Conservation (phyloP, 53 echinoderm and acorn worm species). For the Holothuria scabra region DNA sequence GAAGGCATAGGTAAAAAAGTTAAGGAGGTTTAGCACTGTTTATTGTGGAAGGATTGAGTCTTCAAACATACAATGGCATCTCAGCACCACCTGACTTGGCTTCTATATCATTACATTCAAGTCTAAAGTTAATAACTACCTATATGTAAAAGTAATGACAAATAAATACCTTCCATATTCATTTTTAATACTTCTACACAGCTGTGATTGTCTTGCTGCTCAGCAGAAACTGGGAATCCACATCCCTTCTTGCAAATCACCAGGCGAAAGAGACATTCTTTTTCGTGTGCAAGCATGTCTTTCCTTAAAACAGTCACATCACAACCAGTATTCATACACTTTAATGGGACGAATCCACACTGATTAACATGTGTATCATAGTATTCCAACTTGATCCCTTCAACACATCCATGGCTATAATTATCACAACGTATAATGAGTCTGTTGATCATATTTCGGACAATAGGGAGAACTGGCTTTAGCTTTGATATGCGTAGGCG, state of each 20-base stretch:
- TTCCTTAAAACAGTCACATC: slow-evolving; percentile 65
- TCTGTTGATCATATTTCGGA: slow-evolving; percentile 95
- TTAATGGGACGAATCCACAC: slow-evolving; percentile 74
- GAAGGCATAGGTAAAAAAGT: no score
- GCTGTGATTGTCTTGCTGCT: slow-evolving; percentile 65
- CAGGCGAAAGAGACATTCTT: slow-evolving; percentile 73
- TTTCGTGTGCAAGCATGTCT: slow-evolving; percentile 80
- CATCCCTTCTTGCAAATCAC: slow-evolving; percentile 90
- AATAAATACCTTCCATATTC: slow-evolving; percentile 70
- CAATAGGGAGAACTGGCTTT: slow-evolving; percentile 95
- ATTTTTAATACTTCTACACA: slow-evolving; percentile 79
- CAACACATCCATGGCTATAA: slow-evolving; percentile 67
- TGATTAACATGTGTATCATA: slow-evolving; percentile 72
- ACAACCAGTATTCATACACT: slow-evolving; percentile 89
- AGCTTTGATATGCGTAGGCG: slow-evolving; percentile 69
- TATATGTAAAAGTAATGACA: no score
- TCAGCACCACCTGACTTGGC: no score
- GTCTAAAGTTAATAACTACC: background rate
- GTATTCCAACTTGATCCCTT: slow-evolving; percentile 75
- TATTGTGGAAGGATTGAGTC: no score
- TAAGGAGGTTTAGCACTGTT: no score
- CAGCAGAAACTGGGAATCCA: slow-evolving; percentile 68
- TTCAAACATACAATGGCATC: no score
- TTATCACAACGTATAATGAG: slow-evolving; percentile 84
- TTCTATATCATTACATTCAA: background rate